Percentiles rank a stretch among this genome's conserved stretches.
Conservation (phyloP, 1,140 invertebrate species). For the Brachionus asplanchnoidis region DNA sequence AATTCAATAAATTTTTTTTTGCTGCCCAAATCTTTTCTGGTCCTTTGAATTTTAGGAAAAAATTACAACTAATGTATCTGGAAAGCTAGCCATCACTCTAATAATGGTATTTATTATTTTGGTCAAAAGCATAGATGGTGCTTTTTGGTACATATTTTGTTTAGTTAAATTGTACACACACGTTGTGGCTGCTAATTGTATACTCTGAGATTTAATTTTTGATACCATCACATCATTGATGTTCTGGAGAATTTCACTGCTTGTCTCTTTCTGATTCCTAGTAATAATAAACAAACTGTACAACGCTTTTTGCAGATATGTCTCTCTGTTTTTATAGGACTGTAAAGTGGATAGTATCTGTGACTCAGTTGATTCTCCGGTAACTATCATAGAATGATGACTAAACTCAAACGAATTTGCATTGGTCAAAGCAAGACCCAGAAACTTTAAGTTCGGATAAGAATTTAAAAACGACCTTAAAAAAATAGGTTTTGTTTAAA, state of each 20-base stretch:
- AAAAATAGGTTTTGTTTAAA: background rate
- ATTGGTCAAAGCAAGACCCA: conserved; percentile 18
- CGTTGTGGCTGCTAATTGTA: background rate
- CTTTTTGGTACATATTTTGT: background rate
- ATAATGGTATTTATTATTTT: background rate
- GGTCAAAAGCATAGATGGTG: background rate
- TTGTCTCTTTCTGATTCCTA: background rate
- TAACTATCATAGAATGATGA: background rate
- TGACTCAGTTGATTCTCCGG: background rate
- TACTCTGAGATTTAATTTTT: background rate
- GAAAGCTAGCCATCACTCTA: background rate
- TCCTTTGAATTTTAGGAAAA: background rate
- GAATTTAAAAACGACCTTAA: background rate
- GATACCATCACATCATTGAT: background rate
- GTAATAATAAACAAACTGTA: conserved; percentile 14
- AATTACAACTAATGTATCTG: conserved; percentile 26
- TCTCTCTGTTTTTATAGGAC: background rate
- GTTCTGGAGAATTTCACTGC: background rate
- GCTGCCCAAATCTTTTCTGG: background rate
- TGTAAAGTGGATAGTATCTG: background rate
- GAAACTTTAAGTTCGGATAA: background rate
- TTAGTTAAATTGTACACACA: conserved; percentile 17
- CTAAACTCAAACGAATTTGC: conserved; percentile 20
- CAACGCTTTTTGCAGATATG: background rate
- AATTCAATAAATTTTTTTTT: background rate